These are phyloP conservation scores for Poliocrania exsul DNA, from an alignment of 2,797 vertebrate species.

Conservation along the genomic window DNA sequence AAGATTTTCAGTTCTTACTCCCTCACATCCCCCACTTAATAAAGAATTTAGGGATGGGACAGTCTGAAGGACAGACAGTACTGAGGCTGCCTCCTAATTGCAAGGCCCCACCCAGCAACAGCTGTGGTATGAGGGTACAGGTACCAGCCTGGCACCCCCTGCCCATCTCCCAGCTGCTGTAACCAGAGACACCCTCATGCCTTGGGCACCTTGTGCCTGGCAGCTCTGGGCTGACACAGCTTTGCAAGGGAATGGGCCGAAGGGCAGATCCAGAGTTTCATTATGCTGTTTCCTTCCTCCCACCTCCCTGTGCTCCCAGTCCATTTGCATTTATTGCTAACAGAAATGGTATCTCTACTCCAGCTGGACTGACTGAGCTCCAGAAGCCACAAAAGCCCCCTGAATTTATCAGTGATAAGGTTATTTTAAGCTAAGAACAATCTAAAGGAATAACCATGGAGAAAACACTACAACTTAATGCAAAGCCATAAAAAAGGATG, in stretches of 20 bases:
- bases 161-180: background rate
- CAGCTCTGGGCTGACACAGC: background rate
- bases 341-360: conserved; percentile 15
- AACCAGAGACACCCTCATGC: background rate
- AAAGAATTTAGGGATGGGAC: background rate
- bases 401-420: conserved; percentile 45
- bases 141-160: background rate
- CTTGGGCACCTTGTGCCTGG: background rate
- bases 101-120: background rate
- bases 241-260: background rate
- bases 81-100: background rate
- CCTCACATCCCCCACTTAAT: background rate
- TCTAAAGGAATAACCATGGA: conserved; percentile 66
- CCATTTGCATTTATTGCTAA: background rate
- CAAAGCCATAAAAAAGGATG: conserved; percentile 67
- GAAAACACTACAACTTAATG: conserved; percentile 72
- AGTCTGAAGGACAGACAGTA: background rate
- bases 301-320: background rate
- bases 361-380: conserved; percentile 9
- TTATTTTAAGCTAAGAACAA: conserved; percentile 74
- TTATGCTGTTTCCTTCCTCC: background rate
- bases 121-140: background rate
- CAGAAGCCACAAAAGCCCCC: conserved; percentile 23
- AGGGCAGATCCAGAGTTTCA: conserved; percentile 1
- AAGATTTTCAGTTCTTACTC: conserved; percentile 25